phyloP scores from a whole-genome alignment of 2,888 invertebrate species.

The Steinernema carpocapsae region DNA sequence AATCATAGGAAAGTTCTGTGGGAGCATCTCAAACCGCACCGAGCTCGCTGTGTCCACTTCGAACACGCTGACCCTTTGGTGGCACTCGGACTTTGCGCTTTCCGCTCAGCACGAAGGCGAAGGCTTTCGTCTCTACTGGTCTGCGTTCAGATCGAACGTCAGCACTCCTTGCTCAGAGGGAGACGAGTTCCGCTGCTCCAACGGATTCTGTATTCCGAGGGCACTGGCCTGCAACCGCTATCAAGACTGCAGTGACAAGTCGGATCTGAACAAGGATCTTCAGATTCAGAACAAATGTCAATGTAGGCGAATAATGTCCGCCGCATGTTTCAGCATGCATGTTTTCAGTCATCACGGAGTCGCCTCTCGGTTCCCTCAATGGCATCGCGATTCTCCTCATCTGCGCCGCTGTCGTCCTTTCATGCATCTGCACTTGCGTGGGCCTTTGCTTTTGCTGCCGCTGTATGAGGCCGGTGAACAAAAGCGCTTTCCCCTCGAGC shows the following conservation, averaged over 20 bases:
- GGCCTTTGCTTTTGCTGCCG: constrained; percentile 20
- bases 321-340: too few relatives aligned
- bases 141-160: constrained; percentile 36
- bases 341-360: constrained; percentile 34
- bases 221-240: constrained; percentile 39
- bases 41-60: constrained; percentile 36
- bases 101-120: constrained; percentile 17
- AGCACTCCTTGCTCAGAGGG: constrained; percentile 2
- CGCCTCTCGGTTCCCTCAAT: constrained; percentile 35
- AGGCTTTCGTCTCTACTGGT: constrained; percentile 41
- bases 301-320: constrained; percentile 4
- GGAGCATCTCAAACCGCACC: constrained; percentile 36
- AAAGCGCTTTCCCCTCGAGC: background rate
- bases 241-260: constrained; percentile 40
- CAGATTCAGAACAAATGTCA: constrained; percentile 37
- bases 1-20: constrained; percentile 43
- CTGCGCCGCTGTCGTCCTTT: constrained; percentile 30
- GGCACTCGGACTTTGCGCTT: constrained; percentile 37
- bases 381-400: constrained; percentile 37
- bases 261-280: constrained; percentile 35
- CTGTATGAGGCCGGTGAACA: constrained; percentile 17
- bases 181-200: constrained; percentile 40
- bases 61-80: constrained; percentile 44
- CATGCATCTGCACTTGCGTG: constrained; percentile 27
- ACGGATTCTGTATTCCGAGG: constrained; percentile 38